Evolutionary conservation across 2,113 vertebrate genomes (phyloP).

Genomic region (Corydoras maculifer): DNA sequence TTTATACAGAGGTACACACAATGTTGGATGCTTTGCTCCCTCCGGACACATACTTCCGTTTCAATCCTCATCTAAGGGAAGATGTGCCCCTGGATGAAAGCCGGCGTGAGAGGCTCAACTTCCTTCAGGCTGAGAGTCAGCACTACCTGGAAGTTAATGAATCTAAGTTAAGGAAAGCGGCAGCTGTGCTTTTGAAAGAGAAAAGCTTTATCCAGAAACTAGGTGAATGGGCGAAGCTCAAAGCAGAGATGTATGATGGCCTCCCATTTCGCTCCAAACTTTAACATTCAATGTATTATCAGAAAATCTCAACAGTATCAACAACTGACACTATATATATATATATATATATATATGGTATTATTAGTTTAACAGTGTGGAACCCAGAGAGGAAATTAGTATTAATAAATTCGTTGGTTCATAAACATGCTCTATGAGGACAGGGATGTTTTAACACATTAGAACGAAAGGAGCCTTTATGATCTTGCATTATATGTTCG

Average conservation of each 20-base stretch:
- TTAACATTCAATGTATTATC: conserved; percentile 44
- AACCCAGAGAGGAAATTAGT: no score
- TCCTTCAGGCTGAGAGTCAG: conserved; percentile 77
- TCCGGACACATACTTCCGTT: conserved; percentile 87
- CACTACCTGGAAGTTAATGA: conserved; percentile 86
- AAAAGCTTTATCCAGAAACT: conserved; percentile 80
- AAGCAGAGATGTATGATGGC: conserved; percentile 86
- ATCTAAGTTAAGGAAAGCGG: conserved; percentile 83
- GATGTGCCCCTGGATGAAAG: conserved; percentile 89
- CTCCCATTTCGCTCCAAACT: conserved; percentile 80
- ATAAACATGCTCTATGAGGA: no score
- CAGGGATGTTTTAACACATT: no score
- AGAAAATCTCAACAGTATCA: not conserved
- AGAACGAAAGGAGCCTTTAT: no score
- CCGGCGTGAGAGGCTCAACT: conserved; percentile 80
- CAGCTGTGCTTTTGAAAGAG: conserved; percentile 76
- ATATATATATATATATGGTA: no score
- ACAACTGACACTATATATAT: no score
- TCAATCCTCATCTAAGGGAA: conserved; percentile 90
- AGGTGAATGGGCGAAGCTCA: conserved; percentile 83
- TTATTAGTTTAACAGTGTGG: no score
- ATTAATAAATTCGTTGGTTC: no score
- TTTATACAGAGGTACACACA: conserved; percentile 81
- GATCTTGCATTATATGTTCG: no score
- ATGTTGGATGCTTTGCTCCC: conserved; percentile 91